These are phyloP conservation scores for Saxidomus purpurata DNA, from an alignment of 1,140 invertebrate species.

Conservation along the genomic window DNA sequence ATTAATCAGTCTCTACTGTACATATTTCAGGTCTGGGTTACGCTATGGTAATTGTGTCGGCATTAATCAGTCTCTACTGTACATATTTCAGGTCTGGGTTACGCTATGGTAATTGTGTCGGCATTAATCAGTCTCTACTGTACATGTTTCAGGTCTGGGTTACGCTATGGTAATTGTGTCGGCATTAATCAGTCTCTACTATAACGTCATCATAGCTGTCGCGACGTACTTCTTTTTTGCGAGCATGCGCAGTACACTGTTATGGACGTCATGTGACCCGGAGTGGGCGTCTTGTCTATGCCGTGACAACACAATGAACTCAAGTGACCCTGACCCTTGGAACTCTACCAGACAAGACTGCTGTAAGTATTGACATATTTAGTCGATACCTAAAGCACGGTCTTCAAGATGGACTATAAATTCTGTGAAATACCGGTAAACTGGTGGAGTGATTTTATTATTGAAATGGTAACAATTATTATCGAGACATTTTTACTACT, in stretches of 20 bases:
- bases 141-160: conserved; percentile 67
- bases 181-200: conserved; percentile 85
- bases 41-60: too few relatives aligned
- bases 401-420: too few relatives aligned
- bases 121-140: conserved; percentile 86
- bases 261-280: conserved; percentile 83
- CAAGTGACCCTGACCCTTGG: conserved; percentile 71
- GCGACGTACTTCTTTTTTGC: conserved; percentile 85
- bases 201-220: conserved; percentile 87
- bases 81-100: conserved; percentile 51
- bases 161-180: conserved; percentile 61
- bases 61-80: too few relatives aligned
- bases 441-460: too few relatives aligned
- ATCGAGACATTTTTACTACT: too few relatives aligned
- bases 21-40: too few relatives aligned
- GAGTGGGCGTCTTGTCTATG: conserved; percentile 87
- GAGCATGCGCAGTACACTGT: conserved; percentile 82
- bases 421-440: too few relatives aligned
- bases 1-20: too few relatives aligned
- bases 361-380: too few relatives aligned
- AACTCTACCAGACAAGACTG: conserved; percentile 51
- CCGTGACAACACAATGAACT: conserved; percentile 65
- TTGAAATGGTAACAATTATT: too few relatives aligned
- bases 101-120: conserved; percentile 59
- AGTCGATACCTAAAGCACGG: too few relatives aligned